phyloP scores from a whole-genome alignment of 2,888 invertebrate species.

The Scaptodrosophila latifasciaeformis region DNA sequence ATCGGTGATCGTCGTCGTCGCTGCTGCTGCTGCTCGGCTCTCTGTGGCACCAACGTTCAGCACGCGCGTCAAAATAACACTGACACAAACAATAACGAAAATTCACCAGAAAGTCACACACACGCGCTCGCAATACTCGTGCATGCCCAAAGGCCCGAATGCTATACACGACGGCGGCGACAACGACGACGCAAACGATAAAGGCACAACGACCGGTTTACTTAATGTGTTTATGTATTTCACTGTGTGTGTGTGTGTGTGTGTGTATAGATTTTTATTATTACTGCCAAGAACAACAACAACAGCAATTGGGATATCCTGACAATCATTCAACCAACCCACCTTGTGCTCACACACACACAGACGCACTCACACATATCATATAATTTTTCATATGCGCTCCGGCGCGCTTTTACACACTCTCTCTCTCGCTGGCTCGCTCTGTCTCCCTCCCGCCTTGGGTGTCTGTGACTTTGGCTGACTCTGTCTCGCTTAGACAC shows the following conservation, averaged over 20 bases:
- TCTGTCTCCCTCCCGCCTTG: no score
- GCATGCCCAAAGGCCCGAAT: neutral
- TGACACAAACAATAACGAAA: slow-evolving; percentile 74
- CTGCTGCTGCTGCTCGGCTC: slow-evolving; percentile 36
- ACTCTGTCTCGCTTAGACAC: slow-evolving; percentile 22
- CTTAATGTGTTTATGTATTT: slow-evolving; percentile 2
- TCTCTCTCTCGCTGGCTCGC: slow-evolving; percentile 49
- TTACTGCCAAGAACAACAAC: slow-evolving; percentile 46
- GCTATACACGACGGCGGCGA: slow-evolving; percentile 27
- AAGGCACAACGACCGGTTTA: slow-evolving; percentile 47
- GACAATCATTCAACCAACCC: slow-evolving; percentile 66
- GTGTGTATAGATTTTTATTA: slow-evolving; percentile 57
- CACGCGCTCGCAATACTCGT: slow-evolving; percentile 2
- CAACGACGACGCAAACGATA: slow-evolving; percentile 17
- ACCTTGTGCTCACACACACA: slow-evolving; percentile 49
- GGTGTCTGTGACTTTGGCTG: no score
- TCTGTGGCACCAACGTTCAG: slow-evolving; percentile 71
- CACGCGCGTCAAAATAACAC: slow-evolving; percentile 76
- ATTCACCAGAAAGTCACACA: slow-evolving; percentile 50
- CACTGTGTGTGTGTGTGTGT: slow-evolving; percentile 2
- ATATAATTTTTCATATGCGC: slow-evolving; percentile 63
- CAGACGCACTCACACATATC: slow-evolving; percentile 43
- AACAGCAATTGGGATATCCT: slow-evolving; percentile 44
- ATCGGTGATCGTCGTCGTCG: slow-evolving; percentile 14
- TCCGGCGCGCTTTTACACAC: no score